phyloP scores from a whole-genome alignment of 2,888 invertebrate species.

The Mythimna vitellina region DNA sequence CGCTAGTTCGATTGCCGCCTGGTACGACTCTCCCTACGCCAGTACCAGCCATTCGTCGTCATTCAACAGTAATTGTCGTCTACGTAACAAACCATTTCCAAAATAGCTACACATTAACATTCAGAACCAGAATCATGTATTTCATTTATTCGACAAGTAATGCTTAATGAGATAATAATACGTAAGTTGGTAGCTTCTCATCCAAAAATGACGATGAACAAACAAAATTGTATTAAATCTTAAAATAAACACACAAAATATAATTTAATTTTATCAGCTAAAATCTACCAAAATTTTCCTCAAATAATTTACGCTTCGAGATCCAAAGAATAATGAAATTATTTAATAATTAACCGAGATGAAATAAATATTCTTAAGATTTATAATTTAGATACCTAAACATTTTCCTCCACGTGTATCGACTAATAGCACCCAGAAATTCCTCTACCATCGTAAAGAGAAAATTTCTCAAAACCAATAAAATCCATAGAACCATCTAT shows the following conservation, averaged over 20 bases:
- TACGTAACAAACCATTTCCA: too few species aligned
- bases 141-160: too few species aligned
- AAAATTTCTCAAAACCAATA: not conserved
- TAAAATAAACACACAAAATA: not conserved
- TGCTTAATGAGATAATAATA: not conserved
- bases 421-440: not conserved
- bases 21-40: too few species aligned
- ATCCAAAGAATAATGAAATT: not conserved
- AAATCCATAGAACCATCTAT: not conserved
- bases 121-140: too few species aligned
- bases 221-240: not conserved
- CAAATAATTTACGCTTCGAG: not conserved
- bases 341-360: not conserved
- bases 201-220: not conserved
- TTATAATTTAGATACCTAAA: not conserved
- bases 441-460: not conserved
- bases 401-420: constrained; percentile 8
- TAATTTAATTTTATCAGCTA: not conserved
- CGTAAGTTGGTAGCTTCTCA: not conserved
- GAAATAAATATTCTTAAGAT: not conserved
- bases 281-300: not conserved
- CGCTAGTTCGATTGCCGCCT: too few species aligned
- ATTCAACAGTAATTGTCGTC: too few species aligned
- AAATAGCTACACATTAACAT: too few species aligned
- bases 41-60: too few species aligned